Evolutionary conservation across 1,140 invertebrate species (phyloP), one percentile per base, ranked within the genome.

Genomic region (Hylaeus volcanicus): DNA sequence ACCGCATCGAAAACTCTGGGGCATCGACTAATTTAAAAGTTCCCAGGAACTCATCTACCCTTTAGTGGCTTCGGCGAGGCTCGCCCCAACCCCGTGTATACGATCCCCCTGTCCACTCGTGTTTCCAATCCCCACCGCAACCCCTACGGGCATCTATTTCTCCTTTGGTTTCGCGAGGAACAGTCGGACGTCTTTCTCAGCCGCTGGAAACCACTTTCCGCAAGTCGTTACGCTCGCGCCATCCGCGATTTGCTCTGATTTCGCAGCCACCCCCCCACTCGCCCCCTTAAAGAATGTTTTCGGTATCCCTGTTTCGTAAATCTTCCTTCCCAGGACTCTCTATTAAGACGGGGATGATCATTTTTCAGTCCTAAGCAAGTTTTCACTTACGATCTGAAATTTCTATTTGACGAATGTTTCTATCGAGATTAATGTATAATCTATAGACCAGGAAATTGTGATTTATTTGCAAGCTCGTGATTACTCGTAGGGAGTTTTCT

Each of bases 1-100:
- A 86, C 79, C 84, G 56, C 71, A 74, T 69, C 71, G 74, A 84
- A 81, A 81, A 77, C 81, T 65, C 75, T 43, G 55, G 51, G 55
- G 61, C 72, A 86, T 86, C 69, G 84, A 76, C 80, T 88, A 90
- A 89, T 90, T 86, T 88, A 83, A 88, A 89, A 89, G 78, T 89
- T 89, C 73, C 69, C 82, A 43, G n/a, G n/a, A 89, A 86, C 83
- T 89, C 82, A 75, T 89, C 81, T 74, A 78, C 55, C 81, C 83
- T 85, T 88, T 86, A 89, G 83, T 83, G 83, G 79, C 74, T 71
- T 1, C 77, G 76, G 26, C 63, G 53, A 70, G 82, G 68, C 80
- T 68, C 77, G 63, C 74, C 74, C 60, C 78, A 37, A 5, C 45
- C 15, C 11, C 61, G 58, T 75, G 43, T 68, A 66, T n/a, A 74